These are phyloP conservation scores for Perdita meconis DNA, from an alignment of 2,888 invertebrate species.

Conservation along the genomic window DNA sequence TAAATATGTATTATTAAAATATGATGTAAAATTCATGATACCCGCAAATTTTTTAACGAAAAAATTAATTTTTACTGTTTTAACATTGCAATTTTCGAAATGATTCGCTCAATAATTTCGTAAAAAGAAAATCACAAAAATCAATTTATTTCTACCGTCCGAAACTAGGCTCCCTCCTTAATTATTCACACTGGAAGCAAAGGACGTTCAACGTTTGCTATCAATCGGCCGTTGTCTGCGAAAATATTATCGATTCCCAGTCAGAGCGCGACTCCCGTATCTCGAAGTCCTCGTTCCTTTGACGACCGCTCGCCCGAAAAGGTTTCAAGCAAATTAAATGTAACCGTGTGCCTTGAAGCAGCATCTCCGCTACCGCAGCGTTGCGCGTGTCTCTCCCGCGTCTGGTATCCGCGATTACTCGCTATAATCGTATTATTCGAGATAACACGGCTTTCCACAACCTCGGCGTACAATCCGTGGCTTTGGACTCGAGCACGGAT, in stretches of 20 bases:
- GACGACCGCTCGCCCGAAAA: neutral
- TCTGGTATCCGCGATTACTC: conserved; percentile 40
- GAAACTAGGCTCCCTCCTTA: too few relatives aligned
- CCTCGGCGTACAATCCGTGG: conserved; percentile 34
- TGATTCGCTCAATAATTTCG: too few relatives aligned
- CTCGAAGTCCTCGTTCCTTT: neutral
- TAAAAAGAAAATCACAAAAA: too few relatives aligned
- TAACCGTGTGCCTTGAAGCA: conserved; percentile 4
- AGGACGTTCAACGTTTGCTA: too few relatives aligned
- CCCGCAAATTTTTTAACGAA: too few relatives aligned
- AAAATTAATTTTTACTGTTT: too few relatives aligned
- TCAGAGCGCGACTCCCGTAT: neutral
- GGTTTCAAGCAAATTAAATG: conserved; percentile 15
- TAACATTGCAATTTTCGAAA: too few relatives aligned
- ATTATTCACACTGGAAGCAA: too few relatives aligned
- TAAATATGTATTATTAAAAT: too few relatives aligned
- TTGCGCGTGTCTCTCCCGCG: conserved; percentile 7
- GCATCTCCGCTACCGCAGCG: neutral
- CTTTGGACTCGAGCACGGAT: conserved; percentile 24
- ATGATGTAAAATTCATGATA: too few relatives aligned
- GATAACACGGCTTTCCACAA: conserved; percentile 52
- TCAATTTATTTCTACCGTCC: too few relatives aligned
- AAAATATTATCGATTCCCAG: conserved; percentile 22
- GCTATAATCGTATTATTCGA: conserved; percentile 53
- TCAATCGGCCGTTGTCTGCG: too few relatives aligned